phyloP scores from a whole-genome alignment of 1,140 invertebrate genomes.

The Sweltsa coloradensis region DNA sequence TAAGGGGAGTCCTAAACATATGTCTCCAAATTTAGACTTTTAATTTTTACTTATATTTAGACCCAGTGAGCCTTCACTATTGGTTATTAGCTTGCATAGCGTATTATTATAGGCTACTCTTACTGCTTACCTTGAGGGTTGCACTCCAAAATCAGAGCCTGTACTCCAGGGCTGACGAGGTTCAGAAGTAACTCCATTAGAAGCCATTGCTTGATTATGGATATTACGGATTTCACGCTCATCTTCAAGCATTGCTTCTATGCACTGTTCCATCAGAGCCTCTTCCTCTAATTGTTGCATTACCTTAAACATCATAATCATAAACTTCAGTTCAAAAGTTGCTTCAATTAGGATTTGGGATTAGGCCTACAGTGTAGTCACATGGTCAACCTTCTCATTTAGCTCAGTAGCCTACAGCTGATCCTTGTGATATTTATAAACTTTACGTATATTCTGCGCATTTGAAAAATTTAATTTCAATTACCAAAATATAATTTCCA shows the following conservation, averaged over 20 bases:
- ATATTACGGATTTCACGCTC: slow-evolving; percentile 30
- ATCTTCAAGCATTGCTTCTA: slow-evolving; percentile 70
- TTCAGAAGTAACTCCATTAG: background rate
- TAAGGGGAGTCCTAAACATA: no score
- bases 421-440: no score
- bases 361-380: background rate
- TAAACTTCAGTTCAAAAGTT: background rate
- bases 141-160: slow-evolving; percentile 1
- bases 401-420: no score
- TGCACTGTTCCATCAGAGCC: slow-evolving; percentile 73
- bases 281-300: slow-evolving; percentile 76
- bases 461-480: no score
- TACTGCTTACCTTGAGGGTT: background rate
- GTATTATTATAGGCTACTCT: no score
- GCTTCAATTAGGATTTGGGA: background rate
- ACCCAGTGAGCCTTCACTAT: no score
- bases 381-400: background rate
- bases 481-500: no score
- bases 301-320: slow-evolving; percentile 38
- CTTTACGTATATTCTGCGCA: no score
- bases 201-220: slow-evolving; percentile 8
- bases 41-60: no score
- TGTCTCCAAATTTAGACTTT: no score
- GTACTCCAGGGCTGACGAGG: slow-evolving; percentile 8
- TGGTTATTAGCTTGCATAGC: no score